Base-by-base conservation (phyloP, 2,888 invertebrate genomes). In the Slavum lentiscoides region DNA sequence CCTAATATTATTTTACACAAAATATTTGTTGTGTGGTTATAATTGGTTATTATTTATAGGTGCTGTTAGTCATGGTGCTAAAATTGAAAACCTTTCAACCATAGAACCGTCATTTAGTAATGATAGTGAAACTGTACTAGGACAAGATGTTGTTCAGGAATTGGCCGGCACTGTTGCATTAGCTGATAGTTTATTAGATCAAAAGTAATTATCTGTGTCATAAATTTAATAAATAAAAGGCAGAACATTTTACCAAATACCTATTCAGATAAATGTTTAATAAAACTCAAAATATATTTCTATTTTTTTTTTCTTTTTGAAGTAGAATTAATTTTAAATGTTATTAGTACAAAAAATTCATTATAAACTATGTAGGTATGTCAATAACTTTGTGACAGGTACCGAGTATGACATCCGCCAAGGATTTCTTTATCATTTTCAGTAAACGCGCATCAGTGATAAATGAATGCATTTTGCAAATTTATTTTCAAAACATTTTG, bases 131-230 rank as follows among this genome's bases (percentile, higher is more conserved):
- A 92, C 92, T 83, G 87, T 91, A 84, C 73, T 83, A 17, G 87
- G 87, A 55, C 85, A 90, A 11, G 92, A 92, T 85, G 88, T 84
- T 17, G 85, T 85, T 59, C 85, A 88, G 43, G 88, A 88, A 85
- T 91, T 91, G 80, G 90, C 90, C 64, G 85, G 85, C 83, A 84
- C 85, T 81, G 88, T 90, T n/a, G 91, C 91, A 39, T 86, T 89
- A 62, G 89, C 89, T 53, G 89, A 89, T 68, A 30, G 4, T 30
- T 30, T 30, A 2, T 30, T 4, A 53, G 21, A 19, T 23, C 0
- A 62, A 23, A 21, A 43, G 0, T 19, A n/a, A n/a, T n/a, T n/a
- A n/a, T n/a, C n/a, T n/a, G n/a, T n/a, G n/a, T n/a, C n/a, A n/a
- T n/a, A n/a, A n/a, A n/a, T n/a, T n/a, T n/a, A n/a, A n/a, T n/a